Evolutionary conservation across 2,113 vertebrate species (phyloP), one percentile per base, ranked within the genome.

Genomic region (Nothoprocta perdicaria): DNA sequence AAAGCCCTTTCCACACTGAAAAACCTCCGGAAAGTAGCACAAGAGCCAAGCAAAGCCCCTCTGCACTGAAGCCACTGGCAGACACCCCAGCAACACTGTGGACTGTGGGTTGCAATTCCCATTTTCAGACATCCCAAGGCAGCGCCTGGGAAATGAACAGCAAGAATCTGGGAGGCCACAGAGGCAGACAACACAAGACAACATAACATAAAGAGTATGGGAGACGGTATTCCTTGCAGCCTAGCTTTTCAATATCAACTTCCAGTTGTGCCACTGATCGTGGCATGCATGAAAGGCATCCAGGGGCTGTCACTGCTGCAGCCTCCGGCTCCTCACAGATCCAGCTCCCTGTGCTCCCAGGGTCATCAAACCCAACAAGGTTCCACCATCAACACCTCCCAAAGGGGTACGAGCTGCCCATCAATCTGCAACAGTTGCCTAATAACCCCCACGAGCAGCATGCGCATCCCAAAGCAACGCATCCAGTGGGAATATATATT

Each of bases 61-160:
- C 35, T 18, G 0, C 1, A 31, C 50, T 31, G 65, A 31, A 58
- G 48, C 14, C 1, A 1, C 53, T 63, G 43, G 26, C 0, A 8
- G 58, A 53, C 38, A 86, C 38, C n/a, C 12, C 4, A 1, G 60
- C 7, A 57, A 9, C 27, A 57, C 15, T 31, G 53, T 31, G 12
- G 14, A 63, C 61, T 65, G 12, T 21, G n/a, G 15, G 31, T 40
- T 40, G 71, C 55, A 76, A 48, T n/a, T 60, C 31, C 53, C 7
- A 75, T 29, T 48, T 80, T 65, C 68, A 65, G n/a, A 43, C 27
- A 73, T 46, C 10, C 35, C 31, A 46, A 60, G 80, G 80, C 46
- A 60, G 57, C 12, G 29, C 9, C 16, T 3, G 2, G n/a, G n/a
- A 80, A 75, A 50, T 8, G 21, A 19, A 31, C 11, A 68, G 27